These are phyloP conservation scores for Thaumatotibia leucotreta DNA, from an alignment of 1,140 invertebrate species.

Conservation along the genomic window DNA sequence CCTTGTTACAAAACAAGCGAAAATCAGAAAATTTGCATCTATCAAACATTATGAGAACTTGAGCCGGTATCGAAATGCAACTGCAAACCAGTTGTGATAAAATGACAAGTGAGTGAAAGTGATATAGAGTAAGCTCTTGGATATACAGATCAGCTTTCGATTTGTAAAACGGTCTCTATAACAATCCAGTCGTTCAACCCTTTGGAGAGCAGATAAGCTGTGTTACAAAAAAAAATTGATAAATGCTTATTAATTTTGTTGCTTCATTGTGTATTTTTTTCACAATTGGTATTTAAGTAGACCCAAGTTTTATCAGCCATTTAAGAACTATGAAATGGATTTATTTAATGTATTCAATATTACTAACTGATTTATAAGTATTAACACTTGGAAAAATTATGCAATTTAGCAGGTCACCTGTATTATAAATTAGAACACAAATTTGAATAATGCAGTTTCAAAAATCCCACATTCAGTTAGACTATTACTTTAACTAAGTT, in stretches of 20 bases:
- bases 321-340: conserved; percentile 18
- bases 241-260: not conserved
- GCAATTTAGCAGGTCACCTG: conserved; percentile 11
- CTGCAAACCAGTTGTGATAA: conserved; percentile 7
- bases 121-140: not conserved
- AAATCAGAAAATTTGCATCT: not conserved
- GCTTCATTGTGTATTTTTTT: not conserved
- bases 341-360: no score
- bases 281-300: not conserved
- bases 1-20: not conserved
- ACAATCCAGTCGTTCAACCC: not conserved
- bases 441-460: not conserved
- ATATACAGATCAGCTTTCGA: not conserved
- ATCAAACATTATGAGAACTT: not conserved
- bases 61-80: not conserved
- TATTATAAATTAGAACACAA: conserved; percentile 15
- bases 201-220: not conserved
- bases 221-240: not conserved
- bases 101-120: conserved; percentile 13
- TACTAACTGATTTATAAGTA: no score
- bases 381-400: not conserved
- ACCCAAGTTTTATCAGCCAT: not conserved
- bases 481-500: not conserved
- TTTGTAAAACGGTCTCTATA: not conserved
- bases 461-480: not conserved